Evolutionary conservation across 2,113 vertebrate species (phyloP).

Genomic region (Callithrix jacchus): DNA sequence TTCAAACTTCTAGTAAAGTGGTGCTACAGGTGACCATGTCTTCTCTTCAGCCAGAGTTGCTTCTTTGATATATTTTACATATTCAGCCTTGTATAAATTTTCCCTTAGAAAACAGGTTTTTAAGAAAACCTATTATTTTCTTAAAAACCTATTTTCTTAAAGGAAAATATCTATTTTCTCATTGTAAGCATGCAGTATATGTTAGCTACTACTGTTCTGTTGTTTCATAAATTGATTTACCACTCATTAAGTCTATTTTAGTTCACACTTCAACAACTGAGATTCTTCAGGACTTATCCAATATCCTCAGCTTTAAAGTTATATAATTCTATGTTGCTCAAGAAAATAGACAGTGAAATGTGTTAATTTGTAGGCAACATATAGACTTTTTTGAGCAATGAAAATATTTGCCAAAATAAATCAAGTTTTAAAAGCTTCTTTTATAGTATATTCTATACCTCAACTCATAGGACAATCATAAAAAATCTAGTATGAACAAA

Average conservation of each 20-base stretch:
- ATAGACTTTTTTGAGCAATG: background rate
- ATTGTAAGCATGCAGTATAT: background rate
- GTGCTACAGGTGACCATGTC: background rate
- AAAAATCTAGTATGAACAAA: background rate
- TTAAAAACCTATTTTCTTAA: background rate
- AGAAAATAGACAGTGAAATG: background rate
- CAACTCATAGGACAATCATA: background rate
- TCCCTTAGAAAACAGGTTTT: background rate
- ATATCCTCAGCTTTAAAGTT: background rate
- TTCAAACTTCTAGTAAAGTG: background rate
- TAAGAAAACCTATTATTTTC: background rate
- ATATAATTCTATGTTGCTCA: background rate
- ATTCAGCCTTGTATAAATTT: background rate
- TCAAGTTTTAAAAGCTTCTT: background rate
- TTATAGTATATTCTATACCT: background rate
- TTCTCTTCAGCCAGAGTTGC: background rate
- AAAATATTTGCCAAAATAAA: background rate
- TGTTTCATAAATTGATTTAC: background rate
- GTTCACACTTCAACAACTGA: background rate
- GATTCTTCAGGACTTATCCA: background rate
- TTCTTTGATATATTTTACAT: background rate
- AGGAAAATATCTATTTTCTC: background rate
- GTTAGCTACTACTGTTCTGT: background rate
- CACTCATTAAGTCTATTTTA: background rate
- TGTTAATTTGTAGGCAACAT: background rate